Conservation (phyloP, 1,140 invertebrate genomes). For the Drosophila prosaltans region DNA sequence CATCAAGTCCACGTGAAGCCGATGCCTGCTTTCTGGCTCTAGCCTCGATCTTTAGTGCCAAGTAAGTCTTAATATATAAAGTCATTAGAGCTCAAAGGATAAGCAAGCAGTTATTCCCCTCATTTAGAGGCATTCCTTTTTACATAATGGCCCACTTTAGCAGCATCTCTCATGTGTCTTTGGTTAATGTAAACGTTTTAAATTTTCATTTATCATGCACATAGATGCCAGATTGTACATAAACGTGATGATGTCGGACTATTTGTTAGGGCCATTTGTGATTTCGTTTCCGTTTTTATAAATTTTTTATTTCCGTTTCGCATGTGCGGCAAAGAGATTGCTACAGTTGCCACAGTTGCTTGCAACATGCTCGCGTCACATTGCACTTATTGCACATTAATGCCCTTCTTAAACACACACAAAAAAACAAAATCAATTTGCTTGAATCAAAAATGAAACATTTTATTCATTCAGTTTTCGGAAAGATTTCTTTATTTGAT, state of each 20-base stretch:
- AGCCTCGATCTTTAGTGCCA: constrained; percentile 97
- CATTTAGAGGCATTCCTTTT: too few relatives aligned
- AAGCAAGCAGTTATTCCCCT: too few relatives aligned
- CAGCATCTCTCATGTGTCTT: constrained; percentile 56
- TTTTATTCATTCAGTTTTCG: too few relatives aligned
- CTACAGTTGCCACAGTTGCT: constrained; percentile 22
- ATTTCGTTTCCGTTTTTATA: constrained; percentile 17
- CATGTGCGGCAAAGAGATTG: constrained; percentile 19
- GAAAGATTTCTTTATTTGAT: too few relatives aligned
- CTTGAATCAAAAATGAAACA: too few relatives aligned
- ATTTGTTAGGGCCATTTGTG: constrained; percentile 46
- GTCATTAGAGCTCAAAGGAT: constrained; percentile 41
- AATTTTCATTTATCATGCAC: constrained; percentile 35
- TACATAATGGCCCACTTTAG: constrained; percentile 36
- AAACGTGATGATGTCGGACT: constrained; percentile 20
- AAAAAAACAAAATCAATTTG: constrained; percentile 10
- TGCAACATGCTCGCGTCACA: constrained; percentile 24
- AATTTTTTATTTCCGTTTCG: constrained; percentile 3
- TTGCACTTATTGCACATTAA: constrained; percentile 43
- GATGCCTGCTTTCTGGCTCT: constrained; percentile 98
- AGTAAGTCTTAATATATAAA: constrained; percentile 85
- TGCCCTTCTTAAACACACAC: background rate
- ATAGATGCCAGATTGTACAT: constrained; percentile 11
- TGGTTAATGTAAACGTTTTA: constrained; percentile 41
- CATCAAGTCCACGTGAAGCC: constrained; percentile 93